Conservation (phyloP, 2,888 invertebrate genomes). For the Stramonita haemastoma region DNA sequence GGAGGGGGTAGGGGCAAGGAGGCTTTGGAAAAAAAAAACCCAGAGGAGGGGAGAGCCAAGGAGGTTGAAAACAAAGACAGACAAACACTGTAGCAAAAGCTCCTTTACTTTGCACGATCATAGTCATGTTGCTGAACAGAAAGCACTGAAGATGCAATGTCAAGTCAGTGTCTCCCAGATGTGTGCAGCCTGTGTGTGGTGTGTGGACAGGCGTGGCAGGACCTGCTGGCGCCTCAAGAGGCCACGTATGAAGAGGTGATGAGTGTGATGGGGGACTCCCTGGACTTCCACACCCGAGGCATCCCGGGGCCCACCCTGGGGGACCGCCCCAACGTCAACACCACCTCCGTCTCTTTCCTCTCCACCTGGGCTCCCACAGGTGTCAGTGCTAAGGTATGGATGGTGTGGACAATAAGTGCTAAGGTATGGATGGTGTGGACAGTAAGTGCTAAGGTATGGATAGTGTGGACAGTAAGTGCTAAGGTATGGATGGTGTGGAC, state of each 20-base stretch:
- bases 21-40: too few species aligned
- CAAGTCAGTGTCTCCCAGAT: neutral
- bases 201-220: constrained; percentile 67
- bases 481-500: neutral
- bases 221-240: constrained; percentile 63
- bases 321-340: constrained; percentile 50
- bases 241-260: constrained; percentile 72
- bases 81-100: too few species aligned
- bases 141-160: neutral
- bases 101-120: neutral
- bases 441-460: neutral
- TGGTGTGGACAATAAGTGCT: neutral
- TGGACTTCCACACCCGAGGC: constrained; percentile 56
- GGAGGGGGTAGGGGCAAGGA: too few species aligned
- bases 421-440: neutral
- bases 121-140: neutral
- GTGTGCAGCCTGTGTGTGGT: neutral
- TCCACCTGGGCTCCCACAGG: constrained; percentile 68
- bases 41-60: too few species aligned
- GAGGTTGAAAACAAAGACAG: too few species aligned
- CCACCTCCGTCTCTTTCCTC: constrained; percentile 65
- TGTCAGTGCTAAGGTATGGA: constrained; percentile 45
- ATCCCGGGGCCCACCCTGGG: constrained; percentile 36
- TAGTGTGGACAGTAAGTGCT: neutral
- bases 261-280: constrained; percentile 62